Evolutionary conservation across 2,888 invertebrate species (phyloP), one percentile per base, ranked within the genome.

Genomic region (Glyphotaelius pellucidus): DNA sequence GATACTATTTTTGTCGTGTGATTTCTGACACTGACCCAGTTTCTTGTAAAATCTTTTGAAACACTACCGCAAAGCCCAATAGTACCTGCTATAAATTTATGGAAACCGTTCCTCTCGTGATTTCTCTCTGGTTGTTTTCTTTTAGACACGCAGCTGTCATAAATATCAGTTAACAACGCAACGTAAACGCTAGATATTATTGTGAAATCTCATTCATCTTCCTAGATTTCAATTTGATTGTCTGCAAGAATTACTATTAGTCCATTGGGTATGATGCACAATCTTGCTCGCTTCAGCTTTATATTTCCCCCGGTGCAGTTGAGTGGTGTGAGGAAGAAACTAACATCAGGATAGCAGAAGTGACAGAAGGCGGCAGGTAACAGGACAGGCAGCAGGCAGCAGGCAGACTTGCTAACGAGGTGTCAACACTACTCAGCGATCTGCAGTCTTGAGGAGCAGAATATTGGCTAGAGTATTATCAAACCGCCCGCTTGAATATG

Each of bases 401-500:
- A 86, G 47, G 32, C 85, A 85, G 38, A 42, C 42, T 14, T 81
- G 31, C 81, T 91, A 91, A 91, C 87, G 87, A 91, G 91, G 87
- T 91, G 91, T 91, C 91, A 87, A 91, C 87, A 80, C 87, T 91
- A 87, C 47, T 47, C 80, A 88, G 32, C 42, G 35, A 47, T 35
- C 80, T 87, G 38, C 87, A 32, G 42, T 86, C 47, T 19, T n/a
- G 86, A 88, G 12, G 14, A 9, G 88, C 85, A 35, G 25, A 35
- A 67, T 86, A 88, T 88, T 88, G 88, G 79, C 32, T 19, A 19
- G 32, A n/a, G 47, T 47, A 30, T 42, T 86, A n/a, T 67, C 25
- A 67, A 67, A 67, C 67, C 25, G 14, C 32, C 15, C 30, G 32
- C 30, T 32, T 32, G 81, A 25, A 67, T 67, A 67, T 67, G 25